These are phyloP conservation scores for Drosophila anomalata DNA, from an alignment of 2,888 invertebrate genomes.

Conservation along the genomic window DNA sequence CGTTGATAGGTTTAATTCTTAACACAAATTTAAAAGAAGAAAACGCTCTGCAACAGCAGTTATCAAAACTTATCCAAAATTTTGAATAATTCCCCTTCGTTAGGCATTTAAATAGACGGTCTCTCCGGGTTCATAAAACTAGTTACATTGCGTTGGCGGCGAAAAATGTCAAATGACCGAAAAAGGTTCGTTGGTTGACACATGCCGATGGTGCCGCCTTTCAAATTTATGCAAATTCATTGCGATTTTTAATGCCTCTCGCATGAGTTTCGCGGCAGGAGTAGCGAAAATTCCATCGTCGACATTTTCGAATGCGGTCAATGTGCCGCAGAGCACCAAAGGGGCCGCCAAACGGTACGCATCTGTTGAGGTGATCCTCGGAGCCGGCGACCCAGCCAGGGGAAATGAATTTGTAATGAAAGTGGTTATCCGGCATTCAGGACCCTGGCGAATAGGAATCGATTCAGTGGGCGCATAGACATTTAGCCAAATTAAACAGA, in stretches of 20 bases:
- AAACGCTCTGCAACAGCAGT: background rate
- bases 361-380: conserved; percentile 31
- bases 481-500: conserved; percentile 37
- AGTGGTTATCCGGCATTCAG: conserved; percentile 49
- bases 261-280: conserved; percentile 28
- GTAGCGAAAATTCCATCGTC: conserved; percentile 14
- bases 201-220: conserved; percentile 14
- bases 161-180: conserved; percentile 34
- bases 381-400: conserved; percentile 16
- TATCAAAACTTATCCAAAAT: background rate
- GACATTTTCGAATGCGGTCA: conserved; percentile 69
- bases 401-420: conserved; percentile 74
- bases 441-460: conserved; percentile 17
- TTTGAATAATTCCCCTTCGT: background rate
- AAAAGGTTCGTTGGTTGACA: conserved; percentile 10
- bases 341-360: conserved; percentile 5
- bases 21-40: background rate
- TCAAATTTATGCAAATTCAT: conserved; percentile 74
- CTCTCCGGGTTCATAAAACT: conserved; percentile 33
- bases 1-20: conserved; percentile 1
- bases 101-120: conserved; percentile 54
- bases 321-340: conserved; percentile 48
- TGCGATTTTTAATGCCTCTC: conserved; percentile 64
- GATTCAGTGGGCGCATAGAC: conserved; percentile 22
- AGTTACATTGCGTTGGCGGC: conserved; percentile 21